phyloP scores from a whole-genome alignment of 23 tunicate genomes.

The Ascidia mentula region DNA sequence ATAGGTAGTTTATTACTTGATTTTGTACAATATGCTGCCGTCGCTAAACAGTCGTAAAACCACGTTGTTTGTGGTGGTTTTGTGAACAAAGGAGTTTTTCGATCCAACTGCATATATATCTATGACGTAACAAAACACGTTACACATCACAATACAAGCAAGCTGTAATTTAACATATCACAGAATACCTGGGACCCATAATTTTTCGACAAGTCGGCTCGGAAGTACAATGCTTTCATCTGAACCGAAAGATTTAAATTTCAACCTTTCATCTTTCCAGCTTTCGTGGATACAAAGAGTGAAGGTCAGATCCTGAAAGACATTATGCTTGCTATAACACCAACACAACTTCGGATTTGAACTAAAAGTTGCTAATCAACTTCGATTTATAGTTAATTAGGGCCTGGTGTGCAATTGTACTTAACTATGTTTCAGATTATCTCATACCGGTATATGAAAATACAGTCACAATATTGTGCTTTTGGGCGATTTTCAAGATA shows the following conservation, averaged over 20 bases:
- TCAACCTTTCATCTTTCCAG: constrained; percentile 71
- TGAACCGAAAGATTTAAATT: constrained; percentile 13
- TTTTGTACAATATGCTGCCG: constrained; percentile 68
- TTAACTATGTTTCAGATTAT: no score
- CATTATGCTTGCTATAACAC: no score
- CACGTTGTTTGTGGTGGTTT: constrained; percentile 62
- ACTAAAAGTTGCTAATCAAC: no score
- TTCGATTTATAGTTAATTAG: no score
- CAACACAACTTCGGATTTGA: no score
- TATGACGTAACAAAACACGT: constrained; percentile 11
- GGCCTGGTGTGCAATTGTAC: no score
- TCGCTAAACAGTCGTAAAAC: constrained; percentile 69
- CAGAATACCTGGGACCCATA: constrained; percentile 83
- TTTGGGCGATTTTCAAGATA: no score
- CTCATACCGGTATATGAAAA: no score
- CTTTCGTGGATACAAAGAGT: constrained; percentile 79
- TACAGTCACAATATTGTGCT: no score
- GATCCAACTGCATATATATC: constrained; percentile 90
- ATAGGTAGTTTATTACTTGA: constrained; percentile 57
- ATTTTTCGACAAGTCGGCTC: constrained; percentile 65
- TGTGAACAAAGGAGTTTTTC: constrained; percentile 74
- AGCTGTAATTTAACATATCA: no score
- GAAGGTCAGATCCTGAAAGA: constrained; percentile 79
- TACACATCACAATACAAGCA: no score
- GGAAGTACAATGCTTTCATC: constrained; percentile 79